Conservation (phyloP, 2,888 invertebrate genomes). For the Nomada ruficornis region DNA sequence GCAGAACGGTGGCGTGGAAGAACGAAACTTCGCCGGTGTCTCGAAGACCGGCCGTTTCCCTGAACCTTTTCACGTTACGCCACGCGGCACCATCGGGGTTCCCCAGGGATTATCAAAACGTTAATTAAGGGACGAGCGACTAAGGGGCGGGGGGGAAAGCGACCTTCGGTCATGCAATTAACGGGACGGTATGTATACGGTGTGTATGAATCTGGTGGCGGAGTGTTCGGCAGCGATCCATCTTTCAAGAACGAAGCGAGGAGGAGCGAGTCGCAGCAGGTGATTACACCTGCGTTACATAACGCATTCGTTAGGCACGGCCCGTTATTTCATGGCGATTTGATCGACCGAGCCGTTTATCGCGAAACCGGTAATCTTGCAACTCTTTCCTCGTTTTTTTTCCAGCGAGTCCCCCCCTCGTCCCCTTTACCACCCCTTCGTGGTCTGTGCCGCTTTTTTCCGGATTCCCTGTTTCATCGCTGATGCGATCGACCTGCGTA, state of each 20-base stretch:
- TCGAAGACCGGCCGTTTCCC: constrained; percentile 3
- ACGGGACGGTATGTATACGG: constrained; percentile 47
- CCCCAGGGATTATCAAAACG: constrained; percentile 65
- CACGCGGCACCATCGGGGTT: constrained; percentile 9
- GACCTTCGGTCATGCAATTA: constrained; percentile 72
- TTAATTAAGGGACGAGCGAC: constrained; percentile 65
- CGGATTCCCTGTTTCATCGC: neutral
- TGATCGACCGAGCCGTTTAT: constrained; percentile 73
- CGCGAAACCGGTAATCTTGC: constrained; percentile 70
- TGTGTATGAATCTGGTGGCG: constrained; percentile 25
- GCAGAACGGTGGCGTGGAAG: neutral
- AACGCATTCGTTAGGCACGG: constrained; percentile 70
- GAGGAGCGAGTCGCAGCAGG: constrained; percentile 63
- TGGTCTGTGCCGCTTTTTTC: constrained; percentile 25
- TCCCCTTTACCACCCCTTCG: constrained; percentile 9
- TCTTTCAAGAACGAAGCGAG: constrained; percentile 47
- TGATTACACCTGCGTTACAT: constrained; percentile 75
- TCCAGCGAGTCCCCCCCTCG: neutral
- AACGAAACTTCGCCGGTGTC: neutral
- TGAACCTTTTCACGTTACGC: constrained; percentile 6
- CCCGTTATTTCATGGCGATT: constrained; percentile 70
- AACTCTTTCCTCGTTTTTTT: constrained; percentile 35
- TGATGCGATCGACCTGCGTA: neutral
- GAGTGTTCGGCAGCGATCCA: constrained; percentile 58
- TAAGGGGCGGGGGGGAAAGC: constrained; percentile 14